Base-by-base conservation (phyloP, 1,140 invertebrate genomes). In the Littorina saxatilis region DNA sequence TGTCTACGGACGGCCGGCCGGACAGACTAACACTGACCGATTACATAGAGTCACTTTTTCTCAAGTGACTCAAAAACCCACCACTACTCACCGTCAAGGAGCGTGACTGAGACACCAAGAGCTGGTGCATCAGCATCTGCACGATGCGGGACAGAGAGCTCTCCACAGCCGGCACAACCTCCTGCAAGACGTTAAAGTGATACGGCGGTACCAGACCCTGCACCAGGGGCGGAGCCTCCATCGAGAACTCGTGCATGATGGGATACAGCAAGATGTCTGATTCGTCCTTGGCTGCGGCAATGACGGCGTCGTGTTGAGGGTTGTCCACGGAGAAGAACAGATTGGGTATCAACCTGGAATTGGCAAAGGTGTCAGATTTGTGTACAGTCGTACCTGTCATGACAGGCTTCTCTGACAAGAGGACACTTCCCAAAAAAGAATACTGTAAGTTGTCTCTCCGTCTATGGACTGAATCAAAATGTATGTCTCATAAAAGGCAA, bases 41-140 rank as follows among this genome's bases (percentile, higher is more conserved):
- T n/a, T n/a, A n/a, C n/a, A n/a, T n/a, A n/a, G n/a, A n/a, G n/a
- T n/a, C n/a, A n/a, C n/a, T n/a, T n/a, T n/a, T n/a, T n/a, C n/a
- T n/a, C n/a, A n/a, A n/a, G n/a, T n/a, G n/a, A n/a, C n/a, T n/a
- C n/a, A n/a, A n/a, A n/a, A n/a, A n/a, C n/a, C n/a, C n/a, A n/a
- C n/a, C n/a, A n/a, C 27, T 0, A 63, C 94, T 94, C 89, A 96
- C 95, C 83, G 94, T 94, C 85, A 94, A 93, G 91, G 94, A 93
- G 91, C 95, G 95, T 78, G 94, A 94, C 78, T 93, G 93, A 11
- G 94, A 94, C 32, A 93, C 92, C 86, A 94, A 91, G n/a, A 94
- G 85, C 58, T 89, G 89, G 39, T 91, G 87, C 50, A 93, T 87
- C 27, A 95, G 85, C 7, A 91, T 84, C 63, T 90, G 90, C 4